Percentiles rank a stretch among this genome's conserved stretches.
Evolutionary conservation across 2,797 vertebrate genomes (phyloP).

Genomic region (Gymnoscopelus braueri): DNA sequence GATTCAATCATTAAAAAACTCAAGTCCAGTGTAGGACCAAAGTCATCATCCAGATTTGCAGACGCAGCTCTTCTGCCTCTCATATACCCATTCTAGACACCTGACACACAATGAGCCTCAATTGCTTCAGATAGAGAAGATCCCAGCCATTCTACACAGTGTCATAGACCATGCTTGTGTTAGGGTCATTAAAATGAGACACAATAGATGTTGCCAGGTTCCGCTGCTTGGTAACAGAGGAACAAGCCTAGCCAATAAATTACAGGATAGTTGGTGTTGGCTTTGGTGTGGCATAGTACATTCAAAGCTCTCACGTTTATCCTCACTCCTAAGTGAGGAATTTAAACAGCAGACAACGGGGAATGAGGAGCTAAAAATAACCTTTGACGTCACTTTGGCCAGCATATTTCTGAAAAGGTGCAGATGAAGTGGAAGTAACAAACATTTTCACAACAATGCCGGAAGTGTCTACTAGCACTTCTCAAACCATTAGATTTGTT

Average conservation of each 20-base stretch:
- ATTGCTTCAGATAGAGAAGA: background rate
- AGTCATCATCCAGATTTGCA: conserved; percentile 4
- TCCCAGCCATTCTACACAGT: conserved; percentile 13
- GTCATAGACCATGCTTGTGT: conserved; percentile 2
- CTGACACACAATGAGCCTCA: background rate
- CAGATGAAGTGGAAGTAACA: background rate
- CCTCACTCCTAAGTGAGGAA: conserved; percentile 28
- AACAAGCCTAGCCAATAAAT: conserved; percentile 69
- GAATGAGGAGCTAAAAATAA: conserved; percentile 41
- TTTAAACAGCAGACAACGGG: conserved; percentile 24
- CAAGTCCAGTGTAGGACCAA: background rate
- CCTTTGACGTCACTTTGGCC: conserved; percentile 41
- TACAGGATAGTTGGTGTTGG: conserved; percentile 38
- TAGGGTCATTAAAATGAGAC: conserved; percentile 35
- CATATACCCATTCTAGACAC: background rate
- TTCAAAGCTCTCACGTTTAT: conserved; percentile 41
- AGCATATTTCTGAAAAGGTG: background rate
- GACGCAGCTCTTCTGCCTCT: background rate
- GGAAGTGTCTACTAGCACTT: background rate
- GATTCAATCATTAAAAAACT: too few species aligned
- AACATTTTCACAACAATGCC: background rate
- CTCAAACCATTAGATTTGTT: too few species aligned
- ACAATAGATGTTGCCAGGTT: conserved; percentile 53
- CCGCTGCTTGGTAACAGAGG: conserved; percentile 69
- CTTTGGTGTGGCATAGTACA: conserved; percentile 19